phyloP scores from a whole-genome alignment of 2,888 invertebrate species.

The Tetheella fluctuosa region DNA sequence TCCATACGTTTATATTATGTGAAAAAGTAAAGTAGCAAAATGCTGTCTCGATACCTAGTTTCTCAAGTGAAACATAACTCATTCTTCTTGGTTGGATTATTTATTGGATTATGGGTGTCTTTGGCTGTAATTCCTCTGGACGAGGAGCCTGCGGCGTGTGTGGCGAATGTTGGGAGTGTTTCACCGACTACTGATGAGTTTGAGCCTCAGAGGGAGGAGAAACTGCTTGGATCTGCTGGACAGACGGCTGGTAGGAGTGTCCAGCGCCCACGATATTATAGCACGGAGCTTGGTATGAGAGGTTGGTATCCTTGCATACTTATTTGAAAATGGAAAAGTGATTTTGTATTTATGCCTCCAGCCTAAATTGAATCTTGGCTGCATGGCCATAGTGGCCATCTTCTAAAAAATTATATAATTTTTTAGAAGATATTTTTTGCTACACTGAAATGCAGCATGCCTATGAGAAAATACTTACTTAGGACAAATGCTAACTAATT shows the following conservation, averaged over 20 bases:
- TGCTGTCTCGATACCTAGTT: conserved; percentile 75
- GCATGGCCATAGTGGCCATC: no score
- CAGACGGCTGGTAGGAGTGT: conserved; percentile 76
- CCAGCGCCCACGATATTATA: conserved; percentile 95
- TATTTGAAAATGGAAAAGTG: not conserved
- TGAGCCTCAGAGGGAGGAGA: conserved; percentile 69
- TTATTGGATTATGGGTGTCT: conserved; percentile 82
- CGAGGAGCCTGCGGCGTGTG: conserved; percentile 50
- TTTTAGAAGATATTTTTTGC: no score
- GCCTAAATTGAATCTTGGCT: no score
- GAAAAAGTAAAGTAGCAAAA: conserved; percentile 27
- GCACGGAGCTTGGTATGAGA: conserved; percentile 96
- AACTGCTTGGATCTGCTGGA: conserved; percentile 51
- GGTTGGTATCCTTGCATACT: conserved; percentile 36
- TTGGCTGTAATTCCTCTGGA: conserved; percentile 78
- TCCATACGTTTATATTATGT: not conserved
- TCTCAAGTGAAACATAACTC: conserved; percentile 83
- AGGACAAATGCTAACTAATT: no score
- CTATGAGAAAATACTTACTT: no score
- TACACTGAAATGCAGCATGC: no score
- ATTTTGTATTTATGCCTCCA: not conserved
- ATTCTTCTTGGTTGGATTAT: conserved; percentile 83
- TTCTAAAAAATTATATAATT: no score
- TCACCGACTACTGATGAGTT: conserved; percentile 55
- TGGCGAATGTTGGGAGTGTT: conserved; percentile 27